Conservation (phyloP, 2,888 invertebrate species). For the Brenthis ino region DNA sequence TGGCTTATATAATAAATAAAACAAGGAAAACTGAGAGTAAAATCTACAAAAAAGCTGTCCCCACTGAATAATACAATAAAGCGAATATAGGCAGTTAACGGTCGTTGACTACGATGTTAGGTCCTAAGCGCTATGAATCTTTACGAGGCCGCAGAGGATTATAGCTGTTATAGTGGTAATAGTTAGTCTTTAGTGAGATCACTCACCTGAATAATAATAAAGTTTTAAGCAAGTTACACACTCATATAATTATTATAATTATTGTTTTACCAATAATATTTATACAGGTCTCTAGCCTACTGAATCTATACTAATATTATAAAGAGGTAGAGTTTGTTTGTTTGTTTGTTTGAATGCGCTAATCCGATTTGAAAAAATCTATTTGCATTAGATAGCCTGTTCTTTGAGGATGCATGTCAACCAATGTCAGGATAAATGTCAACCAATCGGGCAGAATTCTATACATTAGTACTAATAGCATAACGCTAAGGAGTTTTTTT, state of each 20-base stretch:
- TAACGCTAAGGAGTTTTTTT: too few relatives aligned
- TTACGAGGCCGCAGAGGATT: slow-evolving; percentile 35
- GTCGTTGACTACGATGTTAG: slow-evolving; percentile 32
- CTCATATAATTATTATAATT: background rate
- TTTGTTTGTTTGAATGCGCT: too few relatives aligned
- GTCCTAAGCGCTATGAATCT: slow-evolving; percentile 34
- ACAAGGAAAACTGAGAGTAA: background rate
- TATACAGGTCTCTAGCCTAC: too few relatives aligned
- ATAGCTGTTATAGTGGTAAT: slow-evolving; percentile 14
- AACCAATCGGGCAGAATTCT: too few relatives aligned
- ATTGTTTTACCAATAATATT: too few relatives aligned
- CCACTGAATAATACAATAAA: slow-evolving; percentile 26
- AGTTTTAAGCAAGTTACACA: background rate
- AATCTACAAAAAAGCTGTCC: slow-evolving; percentile 17
- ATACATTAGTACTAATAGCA: too few relatives aligned
- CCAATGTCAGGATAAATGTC: too few relatives aligned
- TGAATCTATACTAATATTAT: background rate
- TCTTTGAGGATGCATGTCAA: too few relatives aligned
- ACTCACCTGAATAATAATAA: slow-evolving; percentile 5
- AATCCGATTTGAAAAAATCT: too few relatives aligned
- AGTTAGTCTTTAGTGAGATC: slow-evolving; percentile 15
- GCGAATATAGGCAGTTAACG: slow-evolving; percentile 24
- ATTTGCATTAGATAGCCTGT: too few relatives aligned
- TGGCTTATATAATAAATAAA: slow-evolving; percentile 12
- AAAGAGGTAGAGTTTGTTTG: too few relatives aligned